phyloP scores from a whole-genome alignment of 37 sponge, comb jelly and placozoan genomes.

The Tethya wilhelma region DNA sequence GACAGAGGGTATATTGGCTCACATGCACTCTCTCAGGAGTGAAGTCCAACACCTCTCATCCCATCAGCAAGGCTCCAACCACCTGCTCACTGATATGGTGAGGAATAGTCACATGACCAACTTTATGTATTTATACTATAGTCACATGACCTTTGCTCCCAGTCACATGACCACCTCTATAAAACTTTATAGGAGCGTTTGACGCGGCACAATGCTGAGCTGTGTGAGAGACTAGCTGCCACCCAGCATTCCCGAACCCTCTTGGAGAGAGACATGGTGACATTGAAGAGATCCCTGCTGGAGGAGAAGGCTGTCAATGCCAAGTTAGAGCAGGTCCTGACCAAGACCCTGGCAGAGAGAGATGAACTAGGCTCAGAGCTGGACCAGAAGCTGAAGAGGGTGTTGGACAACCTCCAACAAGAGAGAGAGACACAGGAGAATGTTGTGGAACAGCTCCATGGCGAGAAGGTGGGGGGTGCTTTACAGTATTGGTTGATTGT shows the following conservation, averaged over 20 bases:
- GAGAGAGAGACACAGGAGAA: no score
- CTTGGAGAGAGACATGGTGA: slow-evolving; percentile 32
- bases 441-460: no score
- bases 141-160: background rate
- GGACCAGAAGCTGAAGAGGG: no score
- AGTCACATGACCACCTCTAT: background rate
- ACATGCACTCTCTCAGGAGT: background rate
- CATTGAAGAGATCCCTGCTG: slow-evolving; percentile 20
- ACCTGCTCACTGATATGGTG: background rate
- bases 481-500: no score
- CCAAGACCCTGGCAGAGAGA: background rate
- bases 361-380: background rate
- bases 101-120: background rate
- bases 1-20: slow-evolving; percentile 4
- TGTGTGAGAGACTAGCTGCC: slow-evolving; percentile 18
- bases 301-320: slow-evolving; percentile 2
- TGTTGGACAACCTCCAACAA: no score
- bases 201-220: slow-evolving; percentile 27
- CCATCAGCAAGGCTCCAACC: background rate
- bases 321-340: background rate
- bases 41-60: background rate
- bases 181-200: slow-evolving; percentile 40
- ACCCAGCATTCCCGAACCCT: slow-evolving; percentile 5
- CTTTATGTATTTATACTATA: background rate
- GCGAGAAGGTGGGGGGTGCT: no score